Conservation (phyloP, 92 coral and sea anemone genomes). For the Montipora capitata region DNA sequence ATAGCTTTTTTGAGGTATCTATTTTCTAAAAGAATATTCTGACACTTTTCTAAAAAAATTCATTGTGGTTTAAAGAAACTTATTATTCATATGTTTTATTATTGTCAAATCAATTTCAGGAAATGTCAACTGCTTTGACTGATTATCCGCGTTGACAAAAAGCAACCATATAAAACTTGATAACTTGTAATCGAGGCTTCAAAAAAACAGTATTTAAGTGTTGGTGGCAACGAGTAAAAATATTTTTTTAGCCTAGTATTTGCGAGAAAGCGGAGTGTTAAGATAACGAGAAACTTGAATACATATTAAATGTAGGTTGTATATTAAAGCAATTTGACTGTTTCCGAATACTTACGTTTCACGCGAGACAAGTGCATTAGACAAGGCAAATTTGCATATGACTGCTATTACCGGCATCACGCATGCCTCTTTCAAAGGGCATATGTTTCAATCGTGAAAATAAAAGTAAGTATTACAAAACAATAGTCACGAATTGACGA, state of each 20-base stretch:
- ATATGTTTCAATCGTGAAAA: slow-evolving; percentile 31
- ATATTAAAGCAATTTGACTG: neutral
- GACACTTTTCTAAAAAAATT: neutral
- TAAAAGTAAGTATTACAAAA: neutral
- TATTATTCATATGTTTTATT: neutral
- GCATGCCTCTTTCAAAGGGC: slow-evolving; percentile 26
- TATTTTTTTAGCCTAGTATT: no score
- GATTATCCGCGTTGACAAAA: neutral
- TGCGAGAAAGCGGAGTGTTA: no score
- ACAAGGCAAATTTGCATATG: slow-evolving; percentile 28
- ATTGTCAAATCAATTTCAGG: neutral
- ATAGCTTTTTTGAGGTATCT: neutral
- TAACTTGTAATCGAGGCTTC: neutral
- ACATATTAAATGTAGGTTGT: no score
- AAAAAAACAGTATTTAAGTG: no score
- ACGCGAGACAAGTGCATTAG: neutral
- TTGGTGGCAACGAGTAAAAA: no score
- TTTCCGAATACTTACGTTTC: neutral
- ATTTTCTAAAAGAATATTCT: neutral
- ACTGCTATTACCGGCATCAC: neutral
- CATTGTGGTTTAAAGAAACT: neutral
- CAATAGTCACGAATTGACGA: neutral
- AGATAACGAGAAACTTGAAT: neutral
- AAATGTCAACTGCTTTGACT: neutral
- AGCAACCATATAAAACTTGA: no score